These are phyloP conservation scores for Pseudolaguvia tuberculata DNA, from an alignment of 2,113 vertebrate species.

Conservation along the genomic window DNA sequence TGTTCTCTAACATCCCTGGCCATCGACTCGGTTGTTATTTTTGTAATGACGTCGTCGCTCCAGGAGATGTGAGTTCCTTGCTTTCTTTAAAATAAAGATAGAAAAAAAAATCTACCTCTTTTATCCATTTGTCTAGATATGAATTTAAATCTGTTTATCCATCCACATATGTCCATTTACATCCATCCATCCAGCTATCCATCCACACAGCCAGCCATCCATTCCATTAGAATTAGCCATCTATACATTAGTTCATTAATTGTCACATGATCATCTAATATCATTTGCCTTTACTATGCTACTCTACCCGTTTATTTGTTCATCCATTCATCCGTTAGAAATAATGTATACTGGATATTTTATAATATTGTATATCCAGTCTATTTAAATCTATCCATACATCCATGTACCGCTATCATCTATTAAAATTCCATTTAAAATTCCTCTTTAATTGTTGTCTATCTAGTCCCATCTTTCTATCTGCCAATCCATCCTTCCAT, in stretches of 20 bases:
- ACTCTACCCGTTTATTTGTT: not conserved
- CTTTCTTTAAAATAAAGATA: not conserved
- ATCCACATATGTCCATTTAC: not conserved
- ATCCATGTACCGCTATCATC: not conserved
- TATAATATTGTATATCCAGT: too few relatives aligned
- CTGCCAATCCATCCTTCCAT: not conserved
- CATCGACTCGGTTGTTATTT: constrained; percentile 97
- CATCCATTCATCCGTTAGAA: not conserved
- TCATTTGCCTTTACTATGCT: too few relatives aligned
- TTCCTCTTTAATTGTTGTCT: too few relatives aligned
- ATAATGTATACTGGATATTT: too few relatives aligned
- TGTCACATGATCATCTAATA: not conserved
- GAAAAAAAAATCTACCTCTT: too few relatives aligned
- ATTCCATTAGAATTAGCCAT: too few relatives aligned
- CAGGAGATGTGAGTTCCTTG: constrained; percentile 85
- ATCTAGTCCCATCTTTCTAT: too few relatives aligned
- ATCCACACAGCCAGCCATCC: not conserved
- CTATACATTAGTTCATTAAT: too few relatives aligned
- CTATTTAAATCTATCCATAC: not conserved
- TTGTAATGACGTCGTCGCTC: constrained; percentile 97
- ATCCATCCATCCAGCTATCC: not conserved
- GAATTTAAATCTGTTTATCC: not conserved
- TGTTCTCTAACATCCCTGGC: constrained; percentile 97
- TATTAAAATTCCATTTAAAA: not conserved
- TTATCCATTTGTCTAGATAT: too few relatives aligned